These are phyloP conservation scores for Rhagologus leucostigma DNA, from an alignment of 2,113 vertebrate genomes.

Conservation along the genomic window DNA sequence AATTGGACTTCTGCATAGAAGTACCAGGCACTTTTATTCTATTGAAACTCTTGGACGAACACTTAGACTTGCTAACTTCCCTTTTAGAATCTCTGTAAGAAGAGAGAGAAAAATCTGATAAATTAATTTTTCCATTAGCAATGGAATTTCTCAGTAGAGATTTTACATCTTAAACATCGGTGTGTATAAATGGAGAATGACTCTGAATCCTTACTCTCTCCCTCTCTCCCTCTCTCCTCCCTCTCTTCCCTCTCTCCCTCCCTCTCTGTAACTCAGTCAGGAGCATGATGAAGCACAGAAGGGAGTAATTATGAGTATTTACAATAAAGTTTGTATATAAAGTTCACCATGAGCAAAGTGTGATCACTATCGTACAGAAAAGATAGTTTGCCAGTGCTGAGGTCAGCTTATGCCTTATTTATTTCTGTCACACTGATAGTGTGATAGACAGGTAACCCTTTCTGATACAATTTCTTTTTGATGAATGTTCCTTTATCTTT, in stretches of 20 bases:
- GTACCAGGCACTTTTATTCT: neutral
- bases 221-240: neutral
- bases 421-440: neutral
- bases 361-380: constrained; percentile 56
- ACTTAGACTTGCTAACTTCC: neutral
- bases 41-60: neutral
- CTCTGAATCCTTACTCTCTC: neutral
- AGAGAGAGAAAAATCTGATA: neutral
- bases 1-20: neutral
- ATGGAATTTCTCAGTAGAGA: neutral
- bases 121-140: neutral
- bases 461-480: neutral
- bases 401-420: constrained; percentile 45
- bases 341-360: constrained; percentile 63
- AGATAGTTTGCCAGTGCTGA: constrained; percentile 69
- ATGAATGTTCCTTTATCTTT: neutral
- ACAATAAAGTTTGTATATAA: constrained; percentile 58
- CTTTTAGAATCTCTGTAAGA: neutral
- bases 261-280: constrained; percentile 41
- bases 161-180: neutral
- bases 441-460: neutral
- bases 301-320: constrained; percentile 64
- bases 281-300: constrained; percentile 65
- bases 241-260: neutral
- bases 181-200: neutral